Conservation (phyloP, 2,113 vertebrate species). For the Sialia sialis region DNA sequence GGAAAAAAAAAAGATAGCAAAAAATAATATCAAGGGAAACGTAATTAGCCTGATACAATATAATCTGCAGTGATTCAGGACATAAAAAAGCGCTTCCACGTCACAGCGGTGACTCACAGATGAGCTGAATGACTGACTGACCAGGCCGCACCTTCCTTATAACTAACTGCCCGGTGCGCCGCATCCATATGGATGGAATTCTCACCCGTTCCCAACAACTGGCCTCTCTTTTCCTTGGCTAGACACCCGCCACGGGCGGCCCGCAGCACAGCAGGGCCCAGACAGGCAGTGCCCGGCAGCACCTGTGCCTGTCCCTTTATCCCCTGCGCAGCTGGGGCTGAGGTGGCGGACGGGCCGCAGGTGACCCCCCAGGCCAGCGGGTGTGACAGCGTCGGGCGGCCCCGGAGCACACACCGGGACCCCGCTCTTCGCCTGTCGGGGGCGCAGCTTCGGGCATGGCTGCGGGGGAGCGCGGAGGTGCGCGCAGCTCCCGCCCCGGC, state of each 20-base stretch:
- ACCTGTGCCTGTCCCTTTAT: not conserved
- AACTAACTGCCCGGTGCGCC: not conserved
- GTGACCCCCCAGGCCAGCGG: rapidly evolving
- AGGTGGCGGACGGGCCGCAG: not conserved
- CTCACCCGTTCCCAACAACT: not conserved
- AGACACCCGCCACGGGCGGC: not conserved
- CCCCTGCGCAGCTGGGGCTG: not conserved
- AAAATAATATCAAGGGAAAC: not conserved
- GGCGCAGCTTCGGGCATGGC: not conserved
- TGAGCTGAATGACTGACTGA: not conserved
- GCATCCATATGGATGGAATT: not conserved
- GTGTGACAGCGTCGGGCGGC: not conserved
- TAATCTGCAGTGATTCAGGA: not conserved
- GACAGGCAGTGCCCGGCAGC: not conserved
- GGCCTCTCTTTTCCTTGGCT: too few species aligned
- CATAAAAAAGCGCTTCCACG: not conserved
- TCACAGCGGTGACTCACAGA: not conserved
- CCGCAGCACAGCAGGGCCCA: not conserved
- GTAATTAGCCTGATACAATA: not conserved
- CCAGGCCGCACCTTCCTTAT: not conserved
- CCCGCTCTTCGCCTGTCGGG: rapidly evolving
- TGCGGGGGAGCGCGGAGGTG: not conserved
- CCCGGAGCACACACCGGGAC: not conserved
- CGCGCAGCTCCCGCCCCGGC: not conserved
- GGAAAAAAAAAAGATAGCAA: not conserved